Evolutionary conservation across 2,113 vertebrate species (phyloP).

Genomic region (Gallinago media): DNA sequence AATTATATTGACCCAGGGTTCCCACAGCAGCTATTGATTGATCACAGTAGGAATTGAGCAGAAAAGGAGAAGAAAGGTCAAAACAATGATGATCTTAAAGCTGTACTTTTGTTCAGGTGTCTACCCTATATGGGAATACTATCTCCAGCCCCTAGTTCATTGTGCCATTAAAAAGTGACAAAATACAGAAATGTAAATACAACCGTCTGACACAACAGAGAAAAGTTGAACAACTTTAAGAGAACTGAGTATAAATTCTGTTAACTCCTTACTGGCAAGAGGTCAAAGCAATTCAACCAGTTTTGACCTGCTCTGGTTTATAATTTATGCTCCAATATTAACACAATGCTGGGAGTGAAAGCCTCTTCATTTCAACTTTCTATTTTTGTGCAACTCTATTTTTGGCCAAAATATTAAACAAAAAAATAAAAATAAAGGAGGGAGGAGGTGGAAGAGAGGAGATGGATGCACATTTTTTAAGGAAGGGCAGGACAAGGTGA

Average conservation of each 20-base stretch:
- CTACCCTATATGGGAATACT: background rate
- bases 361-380: background rate
- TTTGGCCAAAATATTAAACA: background rate
- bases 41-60: slow-evolving; percentile 29
- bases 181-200: background rate
- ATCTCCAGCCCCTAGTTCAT: background rate
- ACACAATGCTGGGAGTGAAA: background rate
- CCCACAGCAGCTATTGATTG: slow-evolving; percentile 34
- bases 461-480: rapidly evolving
- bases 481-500: background rate
- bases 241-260: background rate
- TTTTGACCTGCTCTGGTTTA: background rate
- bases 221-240: background rate
- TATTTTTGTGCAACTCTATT: background rate
- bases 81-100: slow-evolving; percentile 33
- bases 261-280: background rate
- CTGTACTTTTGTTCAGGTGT: background rate
- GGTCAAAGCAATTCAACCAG: background rate
- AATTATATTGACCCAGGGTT: slow-evolving; percentile 40
- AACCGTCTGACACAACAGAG: background rate
- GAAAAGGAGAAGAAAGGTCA: slow-evolving; percentile 38
- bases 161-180: background rate
- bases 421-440: rapidly evolving
- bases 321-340: background rate
- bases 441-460: rapidly evolving